Percentiles rank a stretch among this genome's conserved stretches.
Evolutionary conservation across 2,888 invertebrate species (phyloP).

Genomic region (Eupithecia dodoneata): DNA sequence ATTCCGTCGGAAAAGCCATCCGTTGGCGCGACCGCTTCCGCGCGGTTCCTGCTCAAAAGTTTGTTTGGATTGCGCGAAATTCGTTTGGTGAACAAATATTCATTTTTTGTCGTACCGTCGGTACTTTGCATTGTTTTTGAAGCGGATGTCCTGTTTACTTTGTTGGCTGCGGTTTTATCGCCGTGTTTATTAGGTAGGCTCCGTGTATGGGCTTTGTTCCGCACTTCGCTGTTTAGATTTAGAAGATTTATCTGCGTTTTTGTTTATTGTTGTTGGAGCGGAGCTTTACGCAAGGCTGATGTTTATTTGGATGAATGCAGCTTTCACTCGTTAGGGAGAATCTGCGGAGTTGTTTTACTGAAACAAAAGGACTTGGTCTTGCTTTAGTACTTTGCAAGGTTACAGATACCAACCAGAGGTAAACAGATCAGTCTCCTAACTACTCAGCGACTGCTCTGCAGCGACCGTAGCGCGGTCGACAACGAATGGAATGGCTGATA

Average conservation of each 20-base stretch:
- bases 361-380: not conserved
- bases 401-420: not conserved
- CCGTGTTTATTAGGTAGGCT: constrained; percentile 48
- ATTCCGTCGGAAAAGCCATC: constrained; percentile 55
- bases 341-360: not conserved
- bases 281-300: constrained; percentile 7
- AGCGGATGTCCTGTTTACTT: constrained; percentile 71
- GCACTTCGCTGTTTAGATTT: constrained; percentile 52
- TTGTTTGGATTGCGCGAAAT: constrained; percentile 65
- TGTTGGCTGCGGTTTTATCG: constrained; percentile 55
- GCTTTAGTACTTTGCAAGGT: not conserved
- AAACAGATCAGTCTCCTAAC: not conserved
- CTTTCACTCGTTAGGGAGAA: not conserved
- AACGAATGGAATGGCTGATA: not conserved
- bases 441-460: not conserved
- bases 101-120: constrained; percentile 59
- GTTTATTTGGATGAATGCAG: constrained; percentile 13
- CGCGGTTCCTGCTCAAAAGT: constrained; percentile 59
- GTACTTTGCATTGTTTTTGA: constrained; percentile 69
- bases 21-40: constrained; percentile 52
- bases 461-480: not conserved
- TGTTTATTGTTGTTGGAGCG: constrained; percentile 35
- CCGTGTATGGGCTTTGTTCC: constrained; percentile 56
- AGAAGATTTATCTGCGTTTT: constrained; percentile 56
- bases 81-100: constrained; percentile 67